Conservation (phyloP, 1,140 invertebrate genomes). For the Drosophila paulistorum region DNA sequence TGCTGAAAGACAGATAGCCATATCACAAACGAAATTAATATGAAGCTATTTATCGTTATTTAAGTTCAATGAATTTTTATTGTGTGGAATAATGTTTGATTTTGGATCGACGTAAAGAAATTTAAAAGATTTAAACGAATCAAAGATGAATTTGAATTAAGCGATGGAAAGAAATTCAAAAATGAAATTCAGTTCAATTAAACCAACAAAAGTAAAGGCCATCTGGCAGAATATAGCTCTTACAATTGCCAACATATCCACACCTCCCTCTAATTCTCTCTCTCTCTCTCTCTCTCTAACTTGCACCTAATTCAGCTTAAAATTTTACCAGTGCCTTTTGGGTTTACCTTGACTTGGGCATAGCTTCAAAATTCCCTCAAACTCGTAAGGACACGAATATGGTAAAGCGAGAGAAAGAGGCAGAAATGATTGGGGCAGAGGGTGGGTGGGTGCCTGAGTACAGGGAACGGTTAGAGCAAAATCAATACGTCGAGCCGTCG, state of each 20-base stretch:
- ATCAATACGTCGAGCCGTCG: constrained; percentile 73
- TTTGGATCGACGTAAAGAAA: no score
- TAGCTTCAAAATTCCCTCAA: constrained; percentile 1
- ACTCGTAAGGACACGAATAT: background rate
- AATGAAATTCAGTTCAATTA: constrained; percentile 2
- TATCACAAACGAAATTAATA: no score
- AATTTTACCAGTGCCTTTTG: constrained; percentile 18
- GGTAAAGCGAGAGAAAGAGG: background rate
- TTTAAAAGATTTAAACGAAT: no score
- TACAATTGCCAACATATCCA: background rate
- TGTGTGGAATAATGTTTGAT: no score
- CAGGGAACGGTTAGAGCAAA: constrained; percentile 34
- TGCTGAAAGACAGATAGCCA: no score
- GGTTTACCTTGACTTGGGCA: constrained; percentile 9
- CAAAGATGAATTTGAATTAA: background rate
- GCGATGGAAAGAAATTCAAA: background rate
- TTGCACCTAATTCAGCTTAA: constrained; percentile 1
- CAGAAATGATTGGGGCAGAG: no score
- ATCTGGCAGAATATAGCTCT: background rate
- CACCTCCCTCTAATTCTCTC: background rate
- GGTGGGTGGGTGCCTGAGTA: background rate
- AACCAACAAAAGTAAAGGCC: constrained; percentile 5
- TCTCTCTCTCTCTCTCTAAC: background rate
- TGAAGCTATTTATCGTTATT: no score
- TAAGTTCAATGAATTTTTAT: no score